Evolutionary conservation across 1,140 invertebrate species (phyloP).

Genomic region (Platyscapa corneri): DNA sequence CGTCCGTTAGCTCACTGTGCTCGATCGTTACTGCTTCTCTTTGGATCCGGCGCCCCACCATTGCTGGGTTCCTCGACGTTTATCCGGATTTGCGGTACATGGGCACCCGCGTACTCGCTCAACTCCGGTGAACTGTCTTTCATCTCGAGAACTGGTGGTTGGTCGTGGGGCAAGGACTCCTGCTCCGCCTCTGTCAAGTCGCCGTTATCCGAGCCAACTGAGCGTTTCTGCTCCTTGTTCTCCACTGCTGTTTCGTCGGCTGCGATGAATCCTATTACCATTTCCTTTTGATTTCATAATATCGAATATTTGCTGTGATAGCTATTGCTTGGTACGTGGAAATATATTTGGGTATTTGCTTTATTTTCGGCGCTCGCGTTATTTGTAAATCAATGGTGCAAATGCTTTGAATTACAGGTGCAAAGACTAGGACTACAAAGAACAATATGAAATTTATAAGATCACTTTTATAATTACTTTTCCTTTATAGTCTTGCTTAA

Average conservation of each 20-base stretch:
- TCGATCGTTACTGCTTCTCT: background rate
- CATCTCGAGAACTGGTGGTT: background rate
- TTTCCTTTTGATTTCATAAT: background rate
- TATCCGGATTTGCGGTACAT: background rate
- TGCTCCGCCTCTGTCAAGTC: slow-evolving; percentile 60
- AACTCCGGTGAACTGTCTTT: slow-evolving; percentile 52
- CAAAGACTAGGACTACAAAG: too few relatives aligned
- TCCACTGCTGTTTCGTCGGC: background rate
- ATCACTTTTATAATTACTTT: too few relatives aligned
- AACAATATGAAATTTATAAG: too few relatives aligned
- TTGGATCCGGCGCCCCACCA: background rate
- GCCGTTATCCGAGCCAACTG: slow-evolving; percentile 44
- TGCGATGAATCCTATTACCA: background rate
- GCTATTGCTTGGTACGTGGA: too few relatives aligned
- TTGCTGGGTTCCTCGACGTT: background rate
- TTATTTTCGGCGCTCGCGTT: too few relatives aligned
- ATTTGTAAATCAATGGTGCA: too few relatives aligned
- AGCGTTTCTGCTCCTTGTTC: background rate
- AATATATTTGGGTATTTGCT: too few relatives aligned
- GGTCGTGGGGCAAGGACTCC: slow-evolving; percentile 57
- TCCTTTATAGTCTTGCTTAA: too few relatives aligned
- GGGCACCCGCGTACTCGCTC: background rate
- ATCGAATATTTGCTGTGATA: background rate
- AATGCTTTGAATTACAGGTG: too few relatives aligned
- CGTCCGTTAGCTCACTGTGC: background rate